phyloP scores from a whole-genome alignment of 2,797 vertebrate genomes.

The Sebastes minor region DNA sequence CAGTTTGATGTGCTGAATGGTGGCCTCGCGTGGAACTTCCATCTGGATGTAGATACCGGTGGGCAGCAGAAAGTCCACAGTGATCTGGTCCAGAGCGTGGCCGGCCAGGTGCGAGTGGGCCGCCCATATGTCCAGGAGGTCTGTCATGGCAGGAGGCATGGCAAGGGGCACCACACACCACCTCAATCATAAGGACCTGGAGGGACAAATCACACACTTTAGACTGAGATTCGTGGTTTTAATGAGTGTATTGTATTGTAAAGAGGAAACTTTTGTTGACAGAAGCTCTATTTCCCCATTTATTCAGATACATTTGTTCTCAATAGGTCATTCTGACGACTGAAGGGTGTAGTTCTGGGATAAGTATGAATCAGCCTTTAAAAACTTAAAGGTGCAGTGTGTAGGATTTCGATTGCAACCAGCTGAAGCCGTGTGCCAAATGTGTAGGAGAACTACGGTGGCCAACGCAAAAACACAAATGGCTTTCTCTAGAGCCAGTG shows the following conservation, averaged over 20 bases:
- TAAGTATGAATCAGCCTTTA: neutral
- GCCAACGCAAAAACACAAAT: no score
- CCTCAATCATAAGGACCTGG: constrained; percentile 92
- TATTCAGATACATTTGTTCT: neutral
- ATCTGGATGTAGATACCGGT: constrained; percentile 98
- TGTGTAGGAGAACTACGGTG: no score
- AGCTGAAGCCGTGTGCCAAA: no score
- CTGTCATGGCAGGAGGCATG: constrained; percentile 99
- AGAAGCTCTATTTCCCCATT: neutral
- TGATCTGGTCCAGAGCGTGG: constrained; percentile 88
- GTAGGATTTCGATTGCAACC: no score
- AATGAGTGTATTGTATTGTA: neutral
- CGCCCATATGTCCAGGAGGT: constrained; percentile 97
- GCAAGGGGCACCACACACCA: constrained; percentile 82
- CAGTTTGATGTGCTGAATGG: constrained; percentile 97
- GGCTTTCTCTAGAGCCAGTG: no score
- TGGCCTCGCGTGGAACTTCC: constrained; percentile 94
- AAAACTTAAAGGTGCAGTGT: neutral
- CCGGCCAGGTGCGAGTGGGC: constrained; percentile 89
- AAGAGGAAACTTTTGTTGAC: neutral
- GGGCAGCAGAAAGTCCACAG: constrained; percentile 95
- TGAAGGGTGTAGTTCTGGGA: neutral
- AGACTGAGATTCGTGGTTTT: neutral
- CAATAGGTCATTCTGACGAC: neutral
- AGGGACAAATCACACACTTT: neutral